phyloP scores from a whole-genome alignment of 1,140 invertebrate genomes.

The Ctenoplectra terminalis region DNA sequence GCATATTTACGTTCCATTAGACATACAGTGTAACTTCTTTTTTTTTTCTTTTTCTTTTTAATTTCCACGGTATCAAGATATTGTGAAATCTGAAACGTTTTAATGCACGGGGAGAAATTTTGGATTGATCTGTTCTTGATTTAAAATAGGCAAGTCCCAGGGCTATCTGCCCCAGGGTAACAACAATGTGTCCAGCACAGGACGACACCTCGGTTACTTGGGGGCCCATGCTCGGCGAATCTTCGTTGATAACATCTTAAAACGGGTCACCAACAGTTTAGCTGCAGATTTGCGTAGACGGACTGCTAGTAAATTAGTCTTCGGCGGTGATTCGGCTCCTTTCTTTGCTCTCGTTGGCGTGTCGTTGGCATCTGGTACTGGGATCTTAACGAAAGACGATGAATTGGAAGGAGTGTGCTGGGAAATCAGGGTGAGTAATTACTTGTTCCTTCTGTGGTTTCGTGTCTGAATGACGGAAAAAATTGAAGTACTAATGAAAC shows the following conservation, averaged over 20 bases:
- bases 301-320: conserved; percentile 86
- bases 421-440: conserved; percentile 87
- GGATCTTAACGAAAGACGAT: conserved; percentile 90
- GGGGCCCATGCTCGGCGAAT: conserved; percentile 86
- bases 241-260: conserved; percentile 88
- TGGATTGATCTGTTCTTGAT: background rate
- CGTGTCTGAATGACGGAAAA: background rate
- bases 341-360: conserved; percentile 91
- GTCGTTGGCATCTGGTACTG: conserved; percentile 88
- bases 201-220: conserved; percentile 82
- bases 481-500: background rate
- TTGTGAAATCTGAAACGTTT: background rate
- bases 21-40: too few species aligned
- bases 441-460: background rate
- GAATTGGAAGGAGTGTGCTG: conserved; percentile 90
- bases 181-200: conserved; percentile 71
- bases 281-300: conserved; percentile 85
- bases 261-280: conserved; percentile 86
- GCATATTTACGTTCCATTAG: background rate
- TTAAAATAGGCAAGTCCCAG: conserved; percentile 76
- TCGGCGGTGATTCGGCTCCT: conserved; percentile 87
- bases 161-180: conserved; percentile 75
- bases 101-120: background rate
- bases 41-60: too few species aligned
- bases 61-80: background rate